Evolutionary conservation across 2,113 vertebrate species (phyloP).

Genomic region (Gopherus flavomarginatus): DNA sequence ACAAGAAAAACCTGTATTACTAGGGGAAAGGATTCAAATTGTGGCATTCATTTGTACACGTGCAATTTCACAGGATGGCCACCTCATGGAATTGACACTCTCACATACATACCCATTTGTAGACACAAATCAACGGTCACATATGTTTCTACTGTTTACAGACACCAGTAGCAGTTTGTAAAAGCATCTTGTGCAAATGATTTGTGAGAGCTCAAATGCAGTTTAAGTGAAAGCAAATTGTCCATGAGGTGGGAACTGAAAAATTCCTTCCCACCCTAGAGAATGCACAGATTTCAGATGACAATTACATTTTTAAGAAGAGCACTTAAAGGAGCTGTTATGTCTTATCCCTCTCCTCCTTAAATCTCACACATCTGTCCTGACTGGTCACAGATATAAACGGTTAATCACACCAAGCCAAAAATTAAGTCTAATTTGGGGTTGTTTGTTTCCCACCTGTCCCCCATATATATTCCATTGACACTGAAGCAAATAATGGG

Average conservation of each 20-base stretch:
- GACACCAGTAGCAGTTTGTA: background rate
- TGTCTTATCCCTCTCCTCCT: background rate
- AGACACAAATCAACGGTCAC: background rate
- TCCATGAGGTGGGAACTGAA: background rate
- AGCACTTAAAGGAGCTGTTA: background rate
- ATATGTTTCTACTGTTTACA: background rate
- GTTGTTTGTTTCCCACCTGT: background rate
- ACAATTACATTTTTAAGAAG: background rate
- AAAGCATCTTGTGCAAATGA: background rate
- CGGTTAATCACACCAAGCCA: background rate
- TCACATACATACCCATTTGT: background rate
- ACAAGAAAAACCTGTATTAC: background rate
- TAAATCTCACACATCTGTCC: background rate
- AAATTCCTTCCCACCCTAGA: background rate
- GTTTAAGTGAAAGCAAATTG: background rate
- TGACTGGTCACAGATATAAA: background rate
- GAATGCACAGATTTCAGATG: background rate
- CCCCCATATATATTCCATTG: background rate
- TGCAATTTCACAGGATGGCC: background rate
- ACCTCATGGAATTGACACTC: background rate
- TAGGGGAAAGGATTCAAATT: background rate
- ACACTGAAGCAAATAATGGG: background rate
- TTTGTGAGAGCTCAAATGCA: background rate
- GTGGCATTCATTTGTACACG: background rate
- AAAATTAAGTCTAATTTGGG: background rate